Evolutionary conservation across 2,888 invertebrate genomes (phyloP).

Genomic region (Gortyna flavago): DNA sequence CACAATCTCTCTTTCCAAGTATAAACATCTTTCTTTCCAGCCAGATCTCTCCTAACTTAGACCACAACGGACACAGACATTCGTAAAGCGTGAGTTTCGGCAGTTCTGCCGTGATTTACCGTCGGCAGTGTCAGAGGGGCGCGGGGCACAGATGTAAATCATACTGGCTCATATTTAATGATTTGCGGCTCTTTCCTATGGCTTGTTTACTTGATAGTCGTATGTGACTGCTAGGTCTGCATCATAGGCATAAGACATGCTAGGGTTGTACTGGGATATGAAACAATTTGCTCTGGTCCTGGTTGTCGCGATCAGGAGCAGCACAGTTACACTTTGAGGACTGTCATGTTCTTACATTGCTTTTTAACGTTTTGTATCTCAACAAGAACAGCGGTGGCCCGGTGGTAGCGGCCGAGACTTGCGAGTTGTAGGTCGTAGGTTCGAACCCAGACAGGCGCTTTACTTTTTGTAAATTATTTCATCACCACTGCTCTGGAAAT

Average conservation of each 20-base stretch:
- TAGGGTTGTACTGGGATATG: not conserved
- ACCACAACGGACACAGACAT: slow-evolving; percentile 75
- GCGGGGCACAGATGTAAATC: slow-evolving; percentile 79
- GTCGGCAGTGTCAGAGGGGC: slow-evolving; percentile 73
- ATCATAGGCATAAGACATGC: slow-evolving; percentile 7
- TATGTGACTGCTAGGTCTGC: slow-evolving; percentile 15
- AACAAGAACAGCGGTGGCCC: not conserved
- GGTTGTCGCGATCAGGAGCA: not conserved
- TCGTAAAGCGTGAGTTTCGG: slow-evolving; percentile 87
- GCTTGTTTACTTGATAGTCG: slow-evolving; percentile 65
- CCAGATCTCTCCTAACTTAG: slow-evolving; percentile 50
- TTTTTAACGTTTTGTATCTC: not conserved
- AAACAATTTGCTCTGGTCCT: no score
- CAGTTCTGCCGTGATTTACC: slow-evolving; percentile 86
- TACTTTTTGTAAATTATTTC: not conserved
- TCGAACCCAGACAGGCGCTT: not conserved
- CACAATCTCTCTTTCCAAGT: no score
- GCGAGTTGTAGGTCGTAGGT: not conserved
- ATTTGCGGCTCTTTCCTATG: slow-evolving; percentile 47
- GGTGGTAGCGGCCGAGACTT: not conserved
- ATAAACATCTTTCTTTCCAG: no score
- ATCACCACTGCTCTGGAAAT: not conserved
- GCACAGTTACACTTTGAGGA: not conserved
- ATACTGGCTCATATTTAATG: slow-evolving; percentile 80
- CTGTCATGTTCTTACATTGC: not conserved